Evolutionary conservation across 2,113 vertebrate genomes (phyloP), one percentile per base, ranked within the genome.

Genomic region (Sylvia atricapilla): DNA sequence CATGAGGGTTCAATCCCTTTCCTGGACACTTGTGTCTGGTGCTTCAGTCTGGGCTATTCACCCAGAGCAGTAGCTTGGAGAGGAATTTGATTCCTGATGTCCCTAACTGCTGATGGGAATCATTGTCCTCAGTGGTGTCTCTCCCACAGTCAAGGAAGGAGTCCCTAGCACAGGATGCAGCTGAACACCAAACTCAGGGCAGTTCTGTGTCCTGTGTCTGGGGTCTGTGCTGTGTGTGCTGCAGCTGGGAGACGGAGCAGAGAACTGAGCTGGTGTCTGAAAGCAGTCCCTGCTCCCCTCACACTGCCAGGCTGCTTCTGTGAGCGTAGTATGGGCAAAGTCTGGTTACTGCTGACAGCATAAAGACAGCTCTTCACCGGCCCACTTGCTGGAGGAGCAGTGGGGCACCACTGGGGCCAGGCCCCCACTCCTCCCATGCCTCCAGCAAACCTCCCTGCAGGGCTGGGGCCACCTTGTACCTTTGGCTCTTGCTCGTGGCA

Each of bases 371-470:
- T 3, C 13, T 46, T 82, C 56, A 43, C 13, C 64, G 49, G 75
- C 39, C 31, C 22, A 13, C 21, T n/a, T 1, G 0, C 49, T 31
- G 81, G 39, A 62, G 53, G 35, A 64, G 30, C 49, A 39, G 63
- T 3, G 3, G 35, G 52, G 41, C 74, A 31, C 44, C 4, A 3
- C 6, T 0, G 0, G 25, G 41, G 47, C 13, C 20, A 2, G 3
- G 20, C 12, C 33, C 35, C 3, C 0, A 47, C 16, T 60, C 35
- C 33, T 53, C 14, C 2, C 1, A 19, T 11, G 33, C 15, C 44
- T 2, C 0, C 6, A 58, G 67, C 80, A 64, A 66, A 70, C 41
- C 30, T 46, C 6, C 0, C 59, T 69, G 73, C 41, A 47, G 28
- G 52, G 28, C n/a, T 19, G 1, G 22, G 59, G 59, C 21, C 37